These are phyloP conservation scores for Polietes domitor DNA, from an alignment of 2,888 invertebrate species.

Conservation along the genomic window DNA sequence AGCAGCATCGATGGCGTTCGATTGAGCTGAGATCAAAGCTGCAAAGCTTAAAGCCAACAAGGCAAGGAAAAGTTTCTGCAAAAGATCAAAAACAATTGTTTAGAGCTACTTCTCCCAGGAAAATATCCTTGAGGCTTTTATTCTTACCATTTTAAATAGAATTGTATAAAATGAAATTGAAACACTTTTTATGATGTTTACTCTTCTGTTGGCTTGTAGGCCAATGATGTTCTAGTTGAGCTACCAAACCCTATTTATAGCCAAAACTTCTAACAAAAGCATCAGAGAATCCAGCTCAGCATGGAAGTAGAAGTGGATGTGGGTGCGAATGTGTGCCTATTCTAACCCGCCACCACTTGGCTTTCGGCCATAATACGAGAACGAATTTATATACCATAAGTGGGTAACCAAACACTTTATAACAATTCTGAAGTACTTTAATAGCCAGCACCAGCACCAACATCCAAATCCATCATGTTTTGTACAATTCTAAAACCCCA, in stretches of 20 bases:
- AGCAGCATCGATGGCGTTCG: constrained; percentile 42
- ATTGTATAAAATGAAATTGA: constrained; percentile 42
- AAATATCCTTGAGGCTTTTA: constrained; percentile 20
- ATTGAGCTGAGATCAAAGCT: constrained; percentile 70
- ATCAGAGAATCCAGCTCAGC: too few relatives aligned
- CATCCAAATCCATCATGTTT: constrained; percentile 25
- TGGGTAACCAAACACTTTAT: constrained; percentile 67
- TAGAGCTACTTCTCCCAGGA: not conserved
- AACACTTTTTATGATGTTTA: constrained; percentile 44
- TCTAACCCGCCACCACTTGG: not conserved
- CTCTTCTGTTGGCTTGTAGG: constrained; percentile 68
- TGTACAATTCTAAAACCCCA: constrained; percentile 10
- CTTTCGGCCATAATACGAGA: constrained; percentile 12
- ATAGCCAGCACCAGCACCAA: constrained; percentile 37
- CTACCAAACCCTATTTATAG: constrained; percentile 74
- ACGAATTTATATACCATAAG: constrained; percentile 45
- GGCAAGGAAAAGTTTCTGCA: constrained; percentile 75
- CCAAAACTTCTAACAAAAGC: constrained; percentile 57
- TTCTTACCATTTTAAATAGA: constrained; percentile 55
- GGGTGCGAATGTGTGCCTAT: constrained; percentile 29
- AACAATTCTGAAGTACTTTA: constrained; percentile 62
- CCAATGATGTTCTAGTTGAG: constrained; percentile 74
- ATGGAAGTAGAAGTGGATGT: too few relatives aligned
- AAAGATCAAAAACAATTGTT: not conserved
- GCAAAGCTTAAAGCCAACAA: constrained; percentile 71